Base-by-base conservation (phyloP, 2,113 vertebrate species). In the Vombatus ursinus region DNA sequence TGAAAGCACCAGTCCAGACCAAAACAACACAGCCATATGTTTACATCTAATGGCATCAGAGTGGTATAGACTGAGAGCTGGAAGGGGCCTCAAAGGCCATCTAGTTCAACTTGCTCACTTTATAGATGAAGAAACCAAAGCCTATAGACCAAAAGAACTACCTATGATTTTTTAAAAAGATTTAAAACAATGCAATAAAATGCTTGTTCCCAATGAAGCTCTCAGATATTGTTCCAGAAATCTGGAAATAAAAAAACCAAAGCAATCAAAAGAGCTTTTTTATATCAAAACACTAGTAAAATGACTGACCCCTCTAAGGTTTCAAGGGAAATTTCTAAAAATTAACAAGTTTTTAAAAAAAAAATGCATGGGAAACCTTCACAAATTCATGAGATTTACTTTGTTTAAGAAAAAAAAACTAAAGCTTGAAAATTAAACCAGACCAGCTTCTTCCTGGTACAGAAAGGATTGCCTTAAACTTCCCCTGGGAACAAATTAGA, bases 341-440 rank as follows among this genome's bases (percentile, higher is more conserved):
- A 49, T 61, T 89, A 89, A 50, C 50, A 91, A 49, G 24, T 54
- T 93, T 25, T 54, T 48, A 26, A 52, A 44, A 89, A 8, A 84
- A 47, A 89, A 8, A 51, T 6, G 84, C n/a, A 50, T 95, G 61
- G 51, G 94, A 95, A 91, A 90, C 90, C 23, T 77, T 94, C 92
- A 54, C 14, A 89, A 90, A 47, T 37, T n/a, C 54, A n/a, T 48
- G 28, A 26, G 37, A 84, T 84, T 84, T 84, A 84, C 7, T 44
- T 84, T 52, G 52, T 22, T 52, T 84, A 84, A 77, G 37, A 44
- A n/a, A 77, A 84, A 44, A 84, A 84, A 22, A 84, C 22, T 84
- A 84, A n/a, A 95, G 89, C 48, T 52, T 91, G 23, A 91, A 93
- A 95, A 94, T 51, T 91, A 96, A 92, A 91, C 50, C 23, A 52